Evolutionary conservation across 2,113 vertebrate species (phyloP), one percentile per base, ranked within the genome.

Genomic region (Saccopteryx leptura): DNA sequence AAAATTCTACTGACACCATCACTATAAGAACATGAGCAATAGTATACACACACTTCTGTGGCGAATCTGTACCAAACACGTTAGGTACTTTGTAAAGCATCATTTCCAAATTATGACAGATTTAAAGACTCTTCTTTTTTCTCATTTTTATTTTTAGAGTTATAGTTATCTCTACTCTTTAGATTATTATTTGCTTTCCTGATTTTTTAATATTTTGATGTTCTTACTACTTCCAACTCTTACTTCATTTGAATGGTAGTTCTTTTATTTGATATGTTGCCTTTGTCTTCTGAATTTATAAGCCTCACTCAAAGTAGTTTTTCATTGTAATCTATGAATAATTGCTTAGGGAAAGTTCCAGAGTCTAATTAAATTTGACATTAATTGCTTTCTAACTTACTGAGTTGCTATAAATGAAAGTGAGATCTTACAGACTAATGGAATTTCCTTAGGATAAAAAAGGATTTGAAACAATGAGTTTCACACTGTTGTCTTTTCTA

Each of bases 291-390:
- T 56, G 60, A 9, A 9, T 26, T 54, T 48, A 76, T 50, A 33
- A 92, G n/a, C 46, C 19, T 96, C 66, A 93, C n/a, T 93, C 60
- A 84, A 56, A 75, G 72, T 2, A 95, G 28, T 63, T 56, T 80
- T 93, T 92, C 84, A 61, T 3, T 93, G 54, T 79, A 86, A 83
- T 75, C 76, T 81, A 31, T 79, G 81, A 95, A 60, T 97, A 96
- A 95, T 88, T 95, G 60, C 88, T 93, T 80, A 58, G 23, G 75
- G 54, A 80, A 84, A 84, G 85, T 95, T 80, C 69, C 83, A 85
- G 81, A 90, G 68, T 83, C 80, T 96, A 95, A 95, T 94, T 95
- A 92, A 97, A 84, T 90, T 97, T 81, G 91, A 94, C 95, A 85
- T 96, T 90, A 97, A 94, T 96, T 96, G 72, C 65, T 96, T 94